A percentile compares a stretch with the other conserved stretches of the same genome.
Conservation (phyloP, 2,888 invertebrate genomes). For the Drosophila colorata region DNA sequence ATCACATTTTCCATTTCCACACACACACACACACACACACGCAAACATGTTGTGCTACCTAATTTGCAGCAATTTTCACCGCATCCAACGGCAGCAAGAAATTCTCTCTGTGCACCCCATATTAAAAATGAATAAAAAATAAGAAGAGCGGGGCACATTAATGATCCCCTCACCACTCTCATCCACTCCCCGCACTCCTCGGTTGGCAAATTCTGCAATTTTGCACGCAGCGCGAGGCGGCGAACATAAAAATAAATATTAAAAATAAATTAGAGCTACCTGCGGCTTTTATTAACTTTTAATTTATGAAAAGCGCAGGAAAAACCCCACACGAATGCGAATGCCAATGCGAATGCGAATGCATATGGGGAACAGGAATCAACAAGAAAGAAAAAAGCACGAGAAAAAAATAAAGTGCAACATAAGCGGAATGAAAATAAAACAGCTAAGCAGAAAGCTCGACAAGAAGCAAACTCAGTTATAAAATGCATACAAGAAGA, state of each 20-base stretch:
- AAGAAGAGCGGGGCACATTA: slow-evolving; percentile 2
- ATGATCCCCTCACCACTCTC: background rate
- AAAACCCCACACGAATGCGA: slow-evolving; percentile 27
- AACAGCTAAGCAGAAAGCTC: slow-evolving; percentile 20
- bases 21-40: slow-evolving; percentile 16
- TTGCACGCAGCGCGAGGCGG: slow-evolving; percentile 62
- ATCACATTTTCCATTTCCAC: slow-evolving; percentile 34
- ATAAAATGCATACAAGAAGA: slow-evolving; percentile 4
- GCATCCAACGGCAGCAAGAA: slow-evolving; percentile 38
- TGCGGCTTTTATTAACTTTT: slow-evolving; percentile 76
- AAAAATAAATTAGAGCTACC: slow-evolving; percentile 79
- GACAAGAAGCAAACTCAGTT: slow-evolving; percentile 12
- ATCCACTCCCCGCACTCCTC: background rate
- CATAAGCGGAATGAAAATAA: slow-evolving; percentile 15
- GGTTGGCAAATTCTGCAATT: slow-evolving; percentile 46
- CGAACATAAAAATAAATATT: slow-evolving; percentile 72
- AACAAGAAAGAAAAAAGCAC: slow-evolving; percentile 4
- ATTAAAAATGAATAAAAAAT: slow-evolving; percentile 64
- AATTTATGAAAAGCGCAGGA: slow-evolving; percentile 68
- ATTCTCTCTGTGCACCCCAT: slow-evolving; percentile 33
- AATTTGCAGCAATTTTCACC: slow-evolving; percentile 75
- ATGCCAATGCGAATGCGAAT: slow-evolving; percentile 11
- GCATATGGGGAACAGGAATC: slow-evolving; percentile 23
- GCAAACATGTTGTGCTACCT: slow-evolving; percentile 53
- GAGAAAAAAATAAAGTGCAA: slow-evolving; percentile 14